These are phyloP conservation scores for Varanus komodoensis DNA, from an alignment of 2,113 vertebrate genomes.

Conservation along the genomic window DNA sequence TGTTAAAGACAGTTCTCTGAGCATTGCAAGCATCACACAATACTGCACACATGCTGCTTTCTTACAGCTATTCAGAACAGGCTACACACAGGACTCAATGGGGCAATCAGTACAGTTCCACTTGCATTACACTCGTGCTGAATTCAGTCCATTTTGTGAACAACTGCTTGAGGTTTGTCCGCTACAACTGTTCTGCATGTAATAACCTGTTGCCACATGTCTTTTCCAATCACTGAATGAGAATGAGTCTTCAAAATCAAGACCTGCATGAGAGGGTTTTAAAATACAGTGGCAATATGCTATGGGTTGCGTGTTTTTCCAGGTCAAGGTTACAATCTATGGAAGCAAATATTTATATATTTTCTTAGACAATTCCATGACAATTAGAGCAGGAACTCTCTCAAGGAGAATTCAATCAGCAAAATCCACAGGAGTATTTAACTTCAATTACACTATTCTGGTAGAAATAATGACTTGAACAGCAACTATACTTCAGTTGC, in stretches of 20 bases:
- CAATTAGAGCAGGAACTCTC: constrained; percentile 51
- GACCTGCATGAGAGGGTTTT: background rate
- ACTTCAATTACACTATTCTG: constrained; percentile 61
- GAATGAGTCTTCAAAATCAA: background rate
- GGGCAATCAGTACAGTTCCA: background rate
- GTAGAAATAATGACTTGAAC: constrained; percentile 60
- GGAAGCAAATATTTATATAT: constrained; percentile 16
- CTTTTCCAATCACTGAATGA: background rate
- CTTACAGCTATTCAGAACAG: constrained; percentile 12
- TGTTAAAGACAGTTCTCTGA: background rate
- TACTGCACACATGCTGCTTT: background rate
- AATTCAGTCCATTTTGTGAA: background rate
- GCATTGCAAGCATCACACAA: background rate
- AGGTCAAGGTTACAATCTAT: constrained; percentile 29
- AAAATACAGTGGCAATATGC: background rate
- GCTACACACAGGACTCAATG: background rate
- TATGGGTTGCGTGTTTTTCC: background rate
- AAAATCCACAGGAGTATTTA: constrained; percentile 67
- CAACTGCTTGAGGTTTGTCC: background rate
- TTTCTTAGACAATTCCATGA: constrained; percentile 33
- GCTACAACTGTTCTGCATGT: background rate
- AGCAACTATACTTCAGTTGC: constrained; percentile 47
- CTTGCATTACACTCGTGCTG: background rate
- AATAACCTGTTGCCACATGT: background rate
- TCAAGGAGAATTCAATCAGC: constrained; percentile 57